Evolutionary conservation across 2,888 invertebrate genomes (phyloP).

Genomic region (Pyrrhosoma nymphula): DNA sequence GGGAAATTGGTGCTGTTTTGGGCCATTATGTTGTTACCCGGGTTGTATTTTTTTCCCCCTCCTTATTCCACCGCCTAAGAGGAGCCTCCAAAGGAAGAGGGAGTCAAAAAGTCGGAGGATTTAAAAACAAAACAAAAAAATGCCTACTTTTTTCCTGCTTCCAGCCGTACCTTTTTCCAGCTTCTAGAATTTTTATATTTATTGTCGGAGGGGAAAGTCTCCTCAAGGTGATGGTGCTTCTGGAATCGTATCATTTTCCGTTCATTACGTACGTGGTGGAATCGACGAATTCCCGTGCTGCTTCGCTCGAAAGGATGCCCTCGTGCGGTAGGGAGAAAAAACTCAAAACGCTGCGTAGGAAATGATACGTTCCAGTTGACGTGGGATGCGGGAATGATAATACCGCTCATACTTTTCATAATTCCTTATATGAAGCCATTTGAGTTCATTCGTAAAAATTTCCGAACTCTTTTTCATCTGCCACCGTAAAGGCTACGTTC

Average conservation of each 20-base stretch:
- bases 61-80: not conserved
- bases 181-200: not conserved
- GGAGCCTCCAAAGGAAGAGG: not conserved
- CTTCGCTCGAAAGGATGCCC: not conserved
- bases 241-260: not conserved
- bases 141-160: not conserved
- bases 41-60: not conserved
- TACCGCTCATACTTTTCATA: not conserved
- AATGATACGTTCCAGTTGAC: not conserved
- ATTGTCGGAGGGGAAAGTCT: not conserved
- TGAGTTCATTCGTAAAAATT: not conserved
- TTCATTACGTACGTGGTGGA: not conserved
- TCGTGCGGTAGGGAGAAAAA: not conserved
- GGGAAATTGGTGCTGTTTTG: conserved; percentile 35
- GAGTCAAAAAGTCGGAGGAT: not conserved
- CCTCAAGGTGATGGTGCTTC: not conserved
- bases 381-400: not conserved
- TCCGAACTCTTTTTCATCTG: not conserved
- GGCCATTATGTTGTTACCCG: conserved; percentile 13
- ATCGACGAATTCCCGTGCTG: not conserved
- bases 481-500: not conserved
- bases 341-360: not conserved
- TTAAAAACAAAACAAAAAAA: not conserved
- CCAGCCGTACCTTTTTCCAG: not conserved
- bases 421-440: not conserved